Conservation (phyloP, 2,113 vertebrate species). For the Heterocephalus glaber region DNA sequence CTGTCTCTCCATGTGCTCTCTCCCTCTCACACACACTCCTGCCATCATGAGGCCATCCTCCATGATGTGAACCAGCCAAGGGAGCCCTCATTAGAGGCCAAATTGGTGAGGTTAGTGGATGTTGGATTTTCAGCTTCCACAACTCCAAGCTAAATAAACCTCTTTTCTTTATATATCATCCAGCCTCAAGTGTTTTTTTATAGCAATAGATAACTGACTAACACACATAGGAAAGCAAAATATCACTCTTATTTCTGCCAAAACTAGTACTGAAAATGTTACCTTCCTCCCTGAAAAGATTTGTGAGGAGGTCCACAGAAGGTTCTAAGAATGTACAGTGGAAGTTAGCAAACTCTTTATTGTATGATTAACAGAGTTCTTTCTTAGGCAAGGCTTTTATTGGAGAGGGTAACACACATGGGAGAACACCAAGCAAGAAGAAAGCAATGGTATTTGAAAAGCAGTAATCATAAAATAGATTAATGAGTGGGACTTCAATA, state of each 20-base stretch:
- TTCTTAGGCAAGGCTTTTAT: not conserved
- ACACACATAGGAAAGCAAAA: not conserved
- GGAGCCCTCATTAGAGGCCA: not conserved
- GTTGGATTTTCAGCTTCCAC: not conserved
- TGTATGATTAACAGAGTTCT: not conserved
- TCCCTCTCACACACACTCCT: not conserved
- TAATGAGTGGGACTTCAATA: not conserved
- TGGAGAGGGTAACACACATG: not conserved
- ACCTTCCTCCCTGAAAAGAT: not conserved
- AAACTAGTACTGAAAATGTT: not conserved
- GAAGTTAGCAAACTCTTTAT: not conserved
- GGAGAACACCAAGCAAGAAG: not conserved
- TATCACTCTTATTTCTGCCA: not conserved
- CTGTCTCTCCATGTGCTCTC: no score
- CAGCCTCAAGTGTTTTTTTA: not conserved
- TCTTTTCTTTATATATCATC: not conserved
- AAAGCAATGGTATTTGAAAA: not conserved
- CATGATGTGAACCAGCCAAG: not conserved
- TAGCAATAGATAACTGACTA: not conserved
- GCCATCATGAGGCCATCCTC: not conserved
- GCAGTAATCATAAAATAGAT: not conserved
- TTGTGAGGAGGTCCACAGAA: not conserved
- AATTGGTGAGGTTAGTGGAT: not conserved
- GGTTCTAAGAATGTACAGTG: not conserved
- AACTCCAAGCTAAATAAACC: not conserved